phyloP scores from a whole-genome alignment of 2,113 vertebrate species.

The Sprattus sprattus region DNA sequence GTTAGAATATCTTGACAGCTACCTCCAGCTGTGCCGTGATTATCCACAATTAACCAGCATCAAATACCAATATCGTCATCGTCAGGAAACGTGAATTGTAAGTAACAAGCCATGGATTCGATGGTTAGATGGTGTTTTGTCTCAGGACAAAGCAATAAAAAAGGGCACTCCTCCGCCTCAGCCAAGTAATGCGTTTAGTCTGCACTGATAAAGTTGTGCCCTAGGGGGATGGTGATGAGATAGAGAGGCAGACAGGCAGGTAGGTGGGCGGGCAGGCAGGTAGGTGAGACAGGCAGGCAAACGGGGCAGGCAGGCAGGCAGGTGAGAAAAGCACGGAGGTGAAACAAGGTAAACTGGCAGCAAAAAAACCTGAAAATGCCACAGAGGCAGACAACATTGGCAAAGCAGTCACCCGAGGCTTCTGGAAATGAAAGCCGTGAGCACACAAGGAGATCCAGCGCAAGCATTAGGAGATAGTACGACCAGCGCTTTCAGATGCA shows the following conservation, averaged over 20 bases:
- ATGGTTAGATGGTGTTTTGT: not conserved
- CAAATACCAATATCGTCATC: not conserved
- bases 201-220: not conserved
- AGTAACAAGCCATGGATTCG: not conserved
- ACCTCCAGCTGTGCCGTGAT: not conserved
- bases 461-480: not conserved
- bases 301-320: not conserved
- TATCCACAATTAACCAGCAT: not conserved
- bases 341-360: not conserved
- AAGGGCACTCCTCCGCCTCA: not conserved
- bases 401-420: not conserved
- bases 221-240: not conserved
- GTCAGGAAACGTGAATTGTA: too few relatives aligned
- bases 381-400: not conserved
- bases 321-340: not conserved
- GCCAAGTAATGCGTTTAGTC: not conserved
- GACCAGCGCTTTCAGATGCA: not conserved
- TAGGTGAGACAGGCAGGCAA: not conserved
- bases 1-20: too few relatives aligned
- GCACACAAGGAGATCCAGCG: not conserved
- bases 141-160: not conserved
- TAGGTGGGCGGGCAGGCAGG: too few relatives aligned
- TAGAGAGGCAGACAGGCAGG: not conserved
- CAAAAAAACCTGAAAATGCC: not conserved
- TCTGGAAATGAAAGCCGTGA: not conserved